A percentile compares a stretch with the other conserved stretches of the same genome.
Evolutionary conservation across 2,888 invertebrate species (phyloP).

Genomic region (Erebia epiphron): DNA sequence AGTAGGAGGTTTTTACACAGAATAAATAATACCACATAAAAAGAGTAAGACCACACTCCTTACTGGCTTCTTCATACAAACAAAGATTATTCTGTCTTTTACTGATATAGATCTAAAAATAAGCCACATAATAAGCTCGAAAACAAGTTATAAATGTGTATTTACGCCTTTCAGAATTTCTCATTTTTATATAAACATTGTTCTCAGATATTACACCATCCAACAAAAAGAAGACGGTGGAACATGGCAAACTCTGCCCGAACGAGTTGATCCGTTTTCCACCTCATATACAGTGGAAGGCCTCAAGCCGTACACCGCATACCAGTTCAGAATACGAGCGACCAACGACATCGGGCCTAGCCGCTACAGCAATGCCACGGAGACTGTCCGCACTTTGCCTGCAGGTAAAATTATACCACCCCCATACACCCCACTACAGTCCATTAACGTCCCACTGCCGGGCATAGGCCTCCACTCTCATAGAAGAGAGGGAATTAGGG

Average conservation of each 20-base stretch:
- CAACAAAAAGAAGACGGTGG: constrained; percentile 94
- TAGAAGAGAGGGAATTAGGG: too few species aligned
- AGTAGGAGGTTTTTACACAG: too few species aligned
- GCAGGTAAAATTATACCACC: constrained; percentile 80
- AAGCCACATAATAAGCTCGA: too few species aligned
- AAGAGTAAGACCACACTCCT: too few species aligned
- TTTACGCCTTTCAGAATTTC: neutral
- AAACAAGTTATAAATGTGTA: too few species aligned
- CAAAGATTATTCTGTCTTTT: too few species aligned
- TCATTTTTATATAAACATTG: neutral
- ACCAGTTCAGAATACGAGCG: constrained; percentile 96
- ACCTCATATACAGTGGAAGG: constrained; percentile 94
- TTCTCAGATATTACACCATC: constrained; percentile 91
- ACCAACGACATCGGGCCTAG: constrained; percentile 98
- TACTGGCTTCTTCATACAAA: too few species aligned
- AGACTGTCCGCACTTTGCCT: constrained; percentile 93
- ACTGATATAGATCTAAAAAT: too few species aligned
- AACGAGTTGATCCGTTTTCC: constrained; percentile 93
- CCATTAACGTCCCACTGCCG: too few species aligned
- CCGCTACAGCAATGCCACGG: constrained; percentile 94
- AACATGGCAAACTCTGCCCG: constrained; percentile 92
- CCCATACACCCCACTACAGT: too few species aligned
- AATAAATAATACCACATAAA: too few species aligned
- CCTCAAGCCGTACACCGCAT: constrained; percentile 93
- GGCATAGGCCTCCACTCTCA: too few species aligned